These are phyloP conservation scores for Oceanodroma leucorhoa DNA, from an alignment of 2,797 vertebrate species.

Conservation along the genomic window DNA sequence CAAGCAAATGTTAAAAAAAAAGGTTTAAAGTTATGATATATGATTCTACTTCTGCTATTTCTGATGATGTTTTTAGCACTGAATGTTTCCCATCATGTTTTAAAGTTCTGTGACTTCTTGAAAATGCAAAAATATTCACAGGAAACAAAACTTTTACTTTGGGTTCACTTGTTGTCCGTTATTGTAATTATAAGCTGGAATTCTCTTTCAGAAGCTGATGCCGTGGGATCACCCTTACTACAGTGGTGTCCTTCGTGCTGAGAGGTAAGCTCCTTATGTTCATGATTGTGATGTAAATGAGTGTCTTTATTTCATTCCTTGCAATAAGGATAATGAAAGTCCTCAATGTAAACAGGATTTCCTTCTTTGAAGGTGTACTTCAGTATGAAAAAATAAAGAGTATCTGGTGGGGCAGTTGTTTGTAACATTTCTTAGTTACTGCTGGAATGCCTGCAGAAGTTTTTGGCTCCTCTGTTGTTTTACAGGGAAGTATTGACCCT, in stretches of 20 bases:
- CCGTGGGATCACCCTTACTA: constrained; percentile 97
- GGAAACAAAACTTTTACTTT: neutral
- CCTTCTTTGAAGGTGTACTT: constrained; percentile 16
- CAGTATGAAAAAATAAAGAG: neutral
- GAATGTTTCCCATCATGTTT: neutral
- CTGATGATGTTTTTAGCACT: neutral
- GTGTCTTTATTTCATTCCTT: neutral
- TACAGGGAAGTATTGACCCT: neutral
- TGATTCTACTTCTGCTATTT: neutral
- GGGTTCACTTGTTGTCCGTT: neutral
- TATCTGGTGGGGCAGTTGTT: neutral
- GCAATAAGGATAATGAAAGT: neutral
- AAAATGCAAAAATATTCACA: neutral
- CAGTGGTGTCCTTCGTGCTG: constrained; percentile 90
- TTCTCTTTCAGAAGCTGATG: constrained; percentile 86
- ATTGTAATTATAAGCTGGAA: neutral
- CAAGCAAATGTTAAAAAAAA: neutral
- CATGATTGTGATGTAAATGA: constrained; percentile 42
- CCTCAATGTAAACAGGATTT: neutral
- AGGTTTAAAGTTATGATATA: neutral
- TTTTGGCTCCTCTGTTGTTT: neutral
- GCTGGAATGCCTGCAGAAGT: neutral
- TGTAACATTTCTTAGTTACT: neutral
- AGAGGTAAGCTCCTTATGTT: constrained; percentile 82
- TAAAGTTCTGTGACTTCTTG: neutral